Evolutionary conservation across 2,113 vertebrate species (phyloP).

Genomic region (Butorides virescens): DNA sequence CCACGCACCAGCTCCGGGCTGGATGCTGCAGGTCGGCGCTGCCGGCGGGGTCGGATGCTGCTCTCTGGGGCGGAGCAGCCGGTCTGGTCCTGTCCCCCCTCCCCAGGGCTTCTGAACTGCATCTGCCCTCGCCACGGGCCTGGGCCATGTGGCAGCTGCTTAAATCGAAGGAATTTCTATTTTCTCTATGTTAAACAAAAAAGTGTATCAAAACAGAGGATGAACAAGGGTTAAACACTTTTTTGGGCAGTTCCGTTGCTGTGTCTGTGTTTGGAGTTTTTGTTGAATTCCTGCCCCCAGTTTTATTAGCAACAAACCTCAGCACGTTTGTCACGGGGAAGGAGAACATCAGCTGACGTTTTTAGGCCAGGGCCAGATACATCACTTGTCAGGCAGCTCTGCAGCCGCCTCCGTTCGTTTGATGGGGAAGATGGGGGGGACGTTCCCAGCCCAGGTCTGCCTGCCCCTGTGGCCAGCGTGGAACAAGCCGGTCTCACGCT

Average conservation of each 20-base stretch:
- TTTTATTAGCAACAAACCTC: background rate
- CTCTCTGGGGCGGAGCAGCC: fast-evolving
- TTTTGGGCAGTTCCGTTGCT: background rate
- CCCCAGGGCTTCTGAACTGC: background rate
- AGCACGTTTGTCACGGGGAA: background rate
- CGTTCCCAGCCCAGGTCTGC: fast-evolving
- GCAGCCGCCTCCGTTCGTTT: background rate
- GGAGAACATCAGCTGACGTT: background rate
- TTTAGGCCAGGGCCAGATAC: slow-evolving; percentile 30
- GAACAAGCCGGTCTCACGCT: background rate
- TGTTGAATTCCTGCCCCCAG: background rate
- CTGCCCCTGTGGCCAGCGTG: background rate
- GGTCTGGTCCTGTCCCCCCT: too few species aligned
- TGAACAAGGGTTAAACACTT: background rate
- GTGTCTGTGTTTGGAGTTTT: background rate
- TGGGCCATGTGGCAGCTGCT: background rate
- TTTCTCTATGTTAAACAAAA: background rate
- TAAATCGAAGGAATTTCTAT: background rate
- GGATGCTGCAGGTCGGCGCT: background rate
- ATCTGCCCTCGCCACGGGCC: background rate
- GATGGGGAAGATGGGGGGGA: background rate
- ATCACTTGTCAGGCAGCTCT: background rate
- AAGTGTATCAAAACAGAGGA: background rate
- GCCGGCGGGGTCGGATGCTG: fast-evolving
- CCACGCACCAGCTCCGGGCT: fast-evolving